Conservation (phyloP, 2,797 vertebrate species). For the Sebastes taczanowskii region DNA sequence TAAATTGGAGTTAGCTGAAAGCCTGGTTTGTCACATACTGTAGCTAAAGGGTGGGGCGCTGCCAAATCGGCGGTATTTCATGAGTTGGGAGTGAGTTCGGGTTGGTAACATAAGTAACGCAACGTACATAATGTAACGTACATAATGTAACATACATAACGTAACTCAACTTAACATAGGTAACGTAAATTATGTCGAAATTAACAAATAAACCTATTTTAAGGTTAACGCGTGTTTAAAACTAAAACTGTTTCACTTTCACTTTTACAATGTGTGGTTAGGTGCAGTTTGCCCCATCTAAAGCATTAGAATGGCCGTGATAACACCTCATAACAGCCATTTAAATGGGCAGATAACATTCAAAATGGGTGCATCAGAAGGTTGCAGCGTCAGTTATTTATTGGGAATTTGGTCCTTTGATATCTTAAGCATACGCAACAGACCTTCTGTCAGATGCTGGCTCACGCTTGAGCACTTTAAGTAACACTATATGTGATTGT, state of each 20-base stretch:
- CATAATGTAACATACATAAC: not conserved
- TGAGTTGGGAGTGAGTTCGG: too few relatives aligned
- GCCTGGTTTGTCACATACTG: too few relatives aligned
- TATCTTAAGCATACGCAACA: not conserved
- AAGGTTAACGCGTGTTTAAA: not conserved
- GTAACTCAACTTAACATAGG: not conserved
- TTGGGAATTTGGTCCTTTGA: not conserved
- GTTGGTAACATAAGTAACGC: too few relatives aligned
- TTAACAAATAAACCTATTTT: not conserved
- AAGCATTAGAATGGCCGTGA: not conserved
- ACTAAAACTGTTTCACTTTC: not conserved
- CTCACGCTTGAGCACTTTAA: not conserved
- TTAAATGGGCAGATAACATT: not conserved
- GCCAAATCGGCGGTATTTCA: too few relatives aligned
- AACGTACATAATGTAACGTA: too few relatives aligned
- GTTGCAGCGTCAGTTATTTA: not conserved
- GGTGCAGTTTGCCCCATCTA: not conserved
- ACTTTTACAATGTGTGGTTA: not conserved
- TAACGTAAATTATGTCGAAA: not conserved
- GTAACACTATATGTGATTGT: not conserved
- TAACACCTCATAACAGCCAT: not conserved
- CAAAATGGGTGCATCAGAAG: not conserved
- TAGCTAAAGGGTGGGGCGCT: too few relatives aligned
- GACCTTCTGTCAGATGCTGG: too few relatives aligned
- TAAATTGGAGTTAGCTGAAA: too few relatives aligned